These are phyloP conservation scores for Drosophila quinaria DNA, from an alignment of 2,888 invertebrate genomes.

Conservation along the genomic window DNA sequence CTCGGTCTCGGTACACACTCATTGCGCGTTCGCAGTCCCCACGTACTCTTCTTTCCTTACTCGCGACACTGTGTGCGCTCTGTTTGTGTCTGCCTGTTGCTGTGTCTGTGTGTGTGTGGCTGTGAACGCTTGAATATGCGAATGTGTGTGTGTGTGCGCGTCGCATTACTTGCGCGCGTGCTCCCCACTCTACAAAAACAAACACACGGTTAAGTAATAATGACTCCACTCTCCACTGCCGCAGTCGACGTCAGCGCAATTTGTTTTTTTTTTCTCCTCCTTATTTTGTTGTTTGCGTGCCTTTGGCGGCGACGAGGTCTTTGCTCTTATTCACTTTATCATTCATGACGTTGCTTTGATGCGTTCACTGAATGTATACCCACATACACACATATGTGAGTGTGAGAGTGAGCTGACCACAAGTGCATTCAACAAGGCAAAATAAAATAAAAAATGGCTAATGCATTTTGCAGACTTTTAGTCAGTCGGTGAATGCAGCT, in stretches of 20 bases:
- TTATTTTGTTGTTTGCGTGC: constrained; percentile 51
- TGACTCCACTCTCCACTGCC: constrained; percentile 59
- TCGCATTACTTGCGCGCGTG: constrained; percentile 62
- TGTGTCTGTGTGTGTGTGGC: constrained; percentile 24
- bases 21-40: constrained; percentile 68
- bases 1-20: constrained; percentile 74
- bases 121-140: constrained; percentile 16
- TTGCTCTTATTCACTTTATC: constrained; percentile 76
- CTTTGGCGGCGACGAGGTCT: constrained; percentile 56
- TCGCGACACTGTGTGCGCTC: constrained; percentile 32
- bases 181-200: constrained; percentile 39
- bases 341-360: constrained; percentile 46
- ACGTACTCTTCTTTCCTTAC: constrained; percentile 12
- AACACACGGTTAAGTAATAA: constrained; percentile 60
- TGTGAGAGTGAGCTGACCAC: constrained; percentile 18
- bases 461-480: constrained; percentile 26
- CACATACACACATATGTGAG: neutral
- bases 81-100: constrained; percentile 29
- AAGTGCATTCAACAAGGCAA: constrained; percentile 14
- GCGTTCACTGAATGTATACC: constrained; percentile 23
- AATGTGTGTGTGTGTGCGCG: constrained; percentile 33
- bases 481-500: constrained; percentile 38
- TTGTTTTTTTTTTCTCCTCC: constrained; percentile 49
- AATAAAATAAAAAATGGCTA: constrained; percentile 27
- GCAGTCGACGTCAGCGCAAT: constrained; percentile 52